phyloP scores from a whole-genome alignment of 2,888 invertebrate genomes.

The Euplexia lucipara region DNA sequence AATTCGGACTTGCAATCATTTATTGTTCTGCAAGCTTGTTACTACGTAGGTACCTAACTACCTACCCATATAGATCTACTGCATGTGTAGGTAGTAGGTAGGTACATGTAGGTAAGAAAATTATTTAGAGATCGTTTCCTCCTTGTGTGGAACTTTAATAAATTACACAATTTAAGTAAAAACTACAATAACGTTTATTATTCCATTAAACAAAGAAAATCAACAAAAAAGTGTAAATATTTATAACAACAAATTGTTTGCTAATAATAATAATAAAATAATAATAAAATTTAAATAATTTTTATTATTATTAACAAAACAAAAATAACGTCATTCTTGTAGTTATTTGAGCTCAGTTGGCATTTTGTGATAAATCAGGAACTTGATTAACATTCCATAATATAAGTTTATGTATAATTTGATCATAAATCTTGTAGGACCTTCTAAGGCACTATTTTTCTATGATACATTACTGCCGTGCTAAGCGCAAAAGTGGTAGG shows the following conservation, averaged over 20 bases:
- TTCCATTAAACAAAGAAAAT: slow-evolving; percentile 42
- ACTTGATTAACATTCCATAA: slow-evolving; percentile 27
- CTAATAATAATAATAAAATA: no score
- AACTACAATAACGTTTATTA: slow-evolving; percentile 53
- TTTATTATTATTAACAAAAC: slow-evolving; percentile 14
- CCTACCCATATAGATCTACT: no score
- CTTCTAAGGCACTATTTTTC: slow-evolving; percentile 57
- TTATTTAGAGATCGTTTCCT: neutral
- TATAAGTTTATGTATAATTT: slow-evolving; percentile 16
- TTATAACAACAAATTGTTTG: slow-evolving; percentile 30
- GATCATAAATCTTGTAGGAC: slow-evolving; percentile 26
- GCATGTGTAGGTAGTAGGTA: neutral
- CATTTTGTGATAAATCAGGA: slow-evolving; percentile 40
- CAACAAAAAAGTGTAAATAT: slow-evolving; percentile 49
- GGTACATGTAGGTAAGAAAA: neutral
- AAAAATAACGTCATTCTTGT: slow-evolving; percentile 11
- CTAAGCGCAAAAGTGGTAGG: no score
- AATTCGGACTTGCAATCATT: neutral
- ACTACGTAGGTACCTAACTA: neutral
- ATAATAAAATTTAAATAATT: no score
- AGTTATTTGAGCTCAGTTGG: slow-evolving; percentile 55
- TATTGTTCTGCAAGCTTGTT: neutral
- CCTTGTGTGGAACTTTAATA: neutral
- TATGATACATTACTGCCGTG: no score
- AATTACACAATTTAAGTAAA: slow-evolving; percentile 46